Evolutionary conservation across 2,113 vertebrate genomes (phyloP), one percentile per base, ranked within the genome.

Genomic region (Illadopsis cleaveri): DNA sequence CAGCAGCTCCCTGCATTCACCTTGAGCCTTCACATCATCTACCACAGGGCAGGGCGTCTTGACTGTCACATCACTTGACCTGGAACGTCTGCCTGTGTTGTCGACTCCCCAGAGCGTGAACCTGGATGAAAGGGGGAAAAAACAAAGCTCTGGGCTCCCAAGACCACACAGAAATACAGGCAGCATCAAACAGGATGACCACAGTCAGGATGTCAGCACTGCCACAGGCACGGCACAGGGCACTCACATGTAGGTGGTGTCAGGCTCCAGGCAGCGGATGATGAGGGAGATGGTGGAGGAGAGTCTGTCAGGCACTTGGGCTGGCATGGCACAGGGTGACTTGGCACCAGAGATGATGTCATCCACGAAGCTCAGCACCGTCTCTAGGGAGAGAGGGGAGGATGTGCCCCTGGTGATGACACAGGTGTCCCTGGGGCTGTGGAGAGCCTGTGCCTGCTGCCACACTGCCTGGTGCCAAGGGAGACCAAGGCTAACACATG

Each of bases 11-110:
- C 38, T 80, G 23, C 5, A 15, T 5, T 98, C 96, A 99, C 99
- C 99, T 99, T 99, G 99, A 64, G 99, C 99, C 97, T 99, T 99
- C 93, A 99, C 98, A 44, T 99, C 99, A 78, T 99, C 99, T 86
- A 99, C 99, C 69, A 99, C 99, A 0, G 99, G 99, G 94, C 99
- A 99, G 0, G 99, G 99, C 0, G 99, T 99, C 97, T 99, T 99
- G 89, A 99, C 99, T 0, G 98, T 99, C 96, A 99, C 99, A 37
- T 99, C 99, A 38, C 98, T 99, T 19, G 99, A 99, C 88, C 98
- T 98, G 71, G 99, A 99, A 15, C 99, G 98, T 5, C 99, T 98
- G 12, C 99, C 99, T 6, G 99, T 99, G 97, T 99, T 99, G 97
- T 99, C 99, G 5, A 99, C 99, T 57, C 99, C 99, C 99, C 99